These are phyloP conservation scores for Limnephilus marmoratus DNA, from an alignment of 2,888 invertebrate species.

Conservation along the genomic window DNA sequence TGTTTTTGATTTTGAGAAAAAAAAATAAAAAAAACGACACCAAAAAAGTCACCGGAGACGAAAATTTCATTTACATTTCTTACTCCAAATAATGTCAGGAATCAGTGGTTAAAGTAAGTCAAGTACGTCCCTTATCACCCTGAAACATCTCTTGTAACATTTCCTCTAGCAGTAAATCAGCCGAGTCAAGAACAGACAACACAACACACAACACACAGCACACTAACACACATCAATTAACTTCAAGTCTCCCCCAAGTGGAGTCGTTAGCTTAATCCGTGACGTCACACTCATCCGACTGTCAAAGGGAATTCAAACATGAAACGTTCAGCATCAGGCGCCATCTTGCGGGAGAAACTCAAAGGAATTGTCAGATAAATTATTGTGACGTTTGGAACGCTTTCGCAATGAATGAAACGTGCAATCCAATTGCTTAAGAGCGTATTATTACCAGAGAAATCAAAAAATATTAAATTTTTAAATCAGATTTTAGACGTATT, in stretches of 20 bases:
- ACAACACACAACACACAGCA: neutral
- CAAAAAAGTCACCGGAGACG: too few species aligned
- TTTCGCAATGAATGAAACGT: neutral
- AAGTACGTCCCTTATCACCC: neutral
- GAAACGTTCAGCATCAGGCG: neutral
- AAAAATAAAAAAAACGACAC: too few species aligned
- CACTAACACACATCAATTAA: neutral
- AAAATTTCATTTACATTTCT: too few species aligned
- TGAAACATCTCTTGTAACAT: neutral
- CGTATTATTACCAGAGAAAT: too few species aligned
- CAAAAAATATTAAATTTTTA: too few species aligned
- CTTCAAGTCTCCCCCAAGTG: neutral
- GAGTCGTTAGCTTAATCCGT: neutral
- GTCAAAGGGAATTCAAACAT: conserved; percentile 27
- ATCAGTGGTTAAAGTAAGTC: too few species aligned
- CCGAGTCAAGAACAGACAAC: neutral
- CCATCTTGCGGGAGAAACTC: neutral
- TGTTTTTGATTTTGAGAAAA: too few species aligned
- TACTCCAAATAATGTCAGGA: too few species aligned
- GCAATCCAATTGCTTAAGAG: neutral
- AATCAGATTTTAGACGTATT: too few species aligned
- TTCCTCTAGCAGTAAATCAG: neutral
- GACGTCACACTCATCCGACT: neutral
- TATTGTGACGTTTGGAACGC: conserved; percentile 19
- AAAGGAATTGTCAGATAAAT: neutral